Evolutionary conservation across 1,140 invertebrate genomes (phyloP).

Genomic region (Macrobrachium rosenbergii): DNA sequence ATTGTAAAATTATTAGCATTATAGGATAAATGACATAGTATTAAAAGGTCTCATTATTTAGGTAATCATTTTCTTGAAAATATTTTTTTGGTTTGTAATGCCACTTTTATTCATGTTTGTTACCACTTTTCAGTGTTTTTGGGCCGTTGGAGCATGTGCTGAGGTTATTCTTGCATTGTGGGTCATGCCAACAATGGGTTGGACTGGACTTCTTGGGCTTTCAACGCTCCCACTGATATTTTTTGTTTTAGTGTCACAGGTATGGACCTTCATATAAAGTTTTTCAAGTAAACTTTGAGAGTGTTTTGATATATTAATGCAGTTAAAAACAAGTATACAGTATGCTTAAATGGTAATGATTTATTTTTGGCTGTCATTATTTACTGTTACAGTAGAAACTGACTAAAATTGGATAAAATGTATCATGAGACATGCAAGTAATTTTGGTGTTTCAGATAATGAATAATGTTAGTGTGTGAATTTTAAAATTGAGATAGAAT

Average conservation of each 20-base stretch:
- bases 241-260: slow-evolving; percentile 81
- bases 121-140: slow-evolving; percentile 83
- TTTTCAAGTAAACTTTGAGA: slow-evolving; percentile 31
- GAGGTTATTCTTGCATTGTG: slow-evolving; percentile 91
- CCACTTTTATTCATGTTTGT: slow-evolving; percentile 19
- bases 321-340: too few relatives aligned
- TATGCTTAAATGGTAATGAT: too few relatives aligned
- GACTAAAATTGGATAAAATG: too few relatives aligned
- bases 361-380: too few relatives aligned
- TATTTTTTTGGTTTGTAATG: slow-evolving; percentile 33
- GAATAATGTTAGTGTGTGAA: too few relatives aligned
- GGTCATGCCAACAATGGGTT: slow-evolving; percentile 92
- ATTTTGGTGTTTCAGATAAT: too few relatives aligned
- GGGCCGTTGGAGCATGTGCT: slow-evolving; percentile 93
- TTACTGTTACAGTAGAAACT: too few relatives aligned
- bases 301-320: neutral
- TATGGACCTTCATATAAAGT: slow-evolving; percentile 71
- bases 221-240: slow-evolving; percentile 89
- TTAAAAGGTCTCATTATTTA: too few relatives aligned
- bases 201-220: slow-evolving; percentile 89
- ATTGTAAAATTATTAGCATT: too few relatives aligned
- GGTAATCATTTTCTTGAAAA: neutral
- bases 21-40: too few relatives aligned
- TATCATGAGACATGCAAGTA: too few relatives aligned
- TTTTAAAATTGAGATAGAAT: too few relatives aligned